Conservation (phyloP, 2,113 vertebrate species). For the Solea solea region DNA sequence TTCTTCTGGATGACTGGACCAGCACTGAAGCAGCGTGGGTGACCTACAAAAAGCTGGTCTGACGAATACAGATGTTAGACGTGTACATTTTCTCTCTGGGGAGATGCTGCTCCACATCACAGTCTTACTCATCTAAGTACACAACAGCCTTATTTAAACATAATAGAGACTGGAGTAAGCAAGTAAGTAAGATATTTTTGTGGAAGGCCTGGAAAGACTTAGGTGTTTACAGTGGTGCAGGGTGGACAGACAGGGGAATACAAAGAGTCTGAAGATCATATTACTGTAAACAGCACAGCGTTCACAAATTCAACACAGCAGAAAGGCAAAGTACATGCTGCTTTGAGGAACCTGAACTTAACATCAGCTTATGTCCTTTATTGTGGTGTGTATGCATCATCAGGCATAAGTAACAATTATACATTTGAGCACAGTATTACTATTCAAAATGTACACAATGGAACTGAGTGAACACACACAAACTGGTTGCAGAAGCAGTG, state of each 20-base stretch:
- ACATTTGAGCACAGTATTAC: neutral
- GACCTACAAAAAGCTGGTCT: slow-evolving; percentile 17
- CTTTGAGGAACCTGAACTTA: neutral
- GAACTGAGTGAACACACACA: no score
- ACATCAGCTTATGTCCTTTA: neutral
- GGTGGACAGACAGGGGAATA: slow-evolving; percentile 29
- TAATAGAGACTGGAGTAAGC: slow-evolving; percentile 17
- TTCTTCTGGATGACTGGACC: slow-evolving; percentile 3
- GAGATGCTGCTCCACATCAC: slow-evolving; percentile 11
- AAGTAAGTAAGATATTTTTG: slow-evolving; percentile 12
- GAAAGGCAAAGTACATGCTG: neutral
- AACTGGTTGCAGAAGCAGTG: no score
- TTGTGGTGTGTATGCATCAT: neutral
- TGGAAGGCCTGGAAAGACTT: slow-evolving; percentile 10
- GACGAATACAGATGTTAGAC: neutral
- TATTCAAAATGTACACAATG: neutral
- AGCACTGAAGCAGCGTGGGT: neutral
- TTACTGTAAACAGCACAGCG: slow-evolving; percentile 12
- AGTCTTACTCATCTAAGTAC: slow-evolving; percentile 15
- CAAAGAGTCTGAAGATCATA: slow-evolving; percentile 1
- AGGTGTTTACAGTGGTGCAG: slow-evolving; percentile 14
- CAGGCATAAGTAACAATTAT: neutral
- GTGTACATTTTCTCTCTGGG: neutral
- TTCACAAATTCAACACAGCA: neutral
- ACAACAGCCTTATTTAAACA: slow-evolving; percentile 11